A percentile compares a stretch with the other conserved stretches of the same genome.
Conservation (phyloP, 2,888 invertebrate genomes). For the Napeogenes inachia region DNA sequence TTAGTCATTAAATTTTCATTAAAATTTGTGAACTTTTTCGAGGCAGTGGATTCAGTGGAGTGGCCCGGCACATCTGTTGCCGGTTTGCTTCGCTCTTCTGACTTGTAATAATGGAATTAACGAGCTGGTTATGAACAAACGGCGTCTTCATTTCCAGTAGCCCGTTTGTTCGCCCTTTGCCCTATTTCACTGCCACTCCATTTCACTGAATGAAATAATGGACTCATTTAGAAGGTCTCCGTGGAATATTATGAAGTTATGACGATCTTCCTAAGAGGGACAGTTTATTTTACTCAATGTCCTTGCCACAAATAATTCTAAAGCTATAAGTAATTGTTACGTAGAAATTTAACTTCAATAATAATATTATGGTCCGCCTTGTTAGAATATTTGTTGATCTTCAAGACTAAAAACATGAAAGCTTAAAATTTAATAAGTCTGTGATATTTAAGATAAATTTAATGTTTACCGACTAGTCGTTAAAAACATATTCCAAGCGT, state of each 20-base stretch:
- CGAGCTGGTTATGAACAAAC: conserved; percentile 77
- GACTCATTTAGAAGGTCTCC: conserved; percentile 59
- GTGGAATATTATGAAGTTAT: conserved; percentile 58
- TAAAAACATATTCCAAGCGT: too few species aligned
- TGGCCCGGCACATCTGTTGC: conserved; percentile 73
- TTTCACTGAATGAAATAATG: conserved; percentile 72
- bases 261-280: conserved; percentile 40
- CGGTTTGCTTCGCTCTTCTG: conserved; percentile 64
- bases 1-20: conserved; percentile 25
- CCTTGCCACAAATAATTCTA: background rate
- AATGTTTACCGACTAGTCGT: too few species aligned
- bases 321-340: background rate
- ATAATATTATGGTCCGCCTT: background rate
- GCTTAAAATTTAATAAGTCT: too few species aligned
- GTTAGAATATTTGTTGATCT: too few species aligned
- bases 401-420: too few species aligned
- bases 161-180: conserved; percentile 64
- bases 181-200: conserved; percentile 73
- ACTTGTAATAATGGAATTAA: conserved; percentile 76
- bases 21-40: conserved; percentile 34
- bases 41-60: conserved; percentile 51
- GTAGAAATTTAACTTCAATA: background rate
- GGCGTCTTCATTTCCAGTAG: conserved; percentile 74
- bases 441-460: too few species aligned
- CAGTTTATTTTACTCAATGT: conserved; percentile 12